Conservation (phyloP, 1,140 invertebrate genomes). For the Papilio helenus region DNA sequence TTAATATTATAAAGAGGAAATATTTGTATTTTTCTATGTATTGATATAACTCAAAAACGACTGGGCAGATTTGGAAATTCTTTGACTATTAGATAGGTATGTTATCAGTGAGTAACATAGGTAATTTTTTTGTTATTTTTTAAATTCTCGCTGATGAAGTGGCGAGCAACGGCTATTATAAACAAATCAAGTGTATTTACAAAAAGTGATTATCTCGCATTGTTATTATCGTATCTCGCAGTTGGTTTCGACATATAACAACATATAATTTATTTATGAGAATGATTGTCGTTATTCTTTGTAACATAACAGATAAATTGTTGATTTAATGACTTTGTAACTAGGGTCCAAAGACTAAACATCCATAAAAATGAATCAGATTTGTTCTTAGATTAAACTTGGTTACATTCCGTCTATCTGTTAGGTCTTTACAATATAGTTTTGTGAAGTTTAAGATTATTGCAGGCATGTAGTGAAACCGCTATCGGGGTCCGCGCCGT, state of each 20-base stretch:
- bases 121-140: no score
- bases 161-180: neutral
- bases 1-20: no score
- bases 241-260: neutral
- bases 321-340: neutral
- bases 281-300: neutral
- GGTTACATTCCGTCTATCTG: neutral
- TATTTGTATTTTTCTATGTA: no score
- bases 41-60: no score
- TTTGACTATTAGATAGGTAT: no score
- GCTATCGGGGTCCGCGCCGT: slow-evolving; percentile 76
- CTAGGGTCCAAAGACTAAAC: neutral
- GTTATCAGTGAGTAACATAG: no score
- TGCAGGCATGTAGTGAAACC: slow-evolving; percentile 73
- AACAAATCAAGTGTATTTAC: neutral
- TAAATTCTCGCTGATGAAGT: no score
- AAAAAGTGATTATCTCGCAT: neutral
- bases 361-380: neutral
- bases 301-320: neutral
- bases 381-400: no score
- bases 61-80: no score
- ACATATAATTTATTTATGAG: neutral
- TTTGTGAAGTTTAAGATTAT: neutral
- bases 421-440: neutral
- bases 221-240: neutral